Evolutionary conservation across 2,113 vertebrate species (phyloP).

Genomic region (Benitochromis conjunctus): DNA sequence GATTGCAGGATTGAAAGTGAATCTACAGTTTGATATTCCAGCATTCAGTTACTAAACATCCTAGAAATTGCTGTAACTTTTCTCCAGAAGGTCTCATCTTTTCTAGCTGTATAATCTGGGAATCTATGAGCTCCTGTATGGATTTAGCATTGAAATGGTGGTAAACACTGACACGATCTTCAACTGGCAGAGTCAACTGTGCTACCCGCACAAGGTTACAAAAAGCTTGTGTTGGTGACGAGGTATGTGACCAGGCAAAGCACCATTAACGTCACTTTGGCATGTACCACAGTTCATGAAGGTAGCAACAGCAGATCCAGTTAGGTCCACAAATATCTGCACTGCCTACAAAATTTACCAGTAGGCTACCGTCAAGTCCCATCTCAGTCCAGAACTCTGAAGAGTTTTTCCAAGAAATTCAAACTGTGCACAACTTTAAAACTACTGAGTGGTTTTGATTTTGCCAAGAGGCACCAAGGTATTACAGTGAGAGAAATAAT

Average conservation of each 20-base stretch:
- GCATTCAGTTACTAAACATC: not conserved
- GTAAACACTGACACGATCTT: no score
- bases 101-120: no score
- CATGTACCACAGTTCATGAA: not conserved
- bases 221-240: not conserved
- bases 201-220: not conserved
- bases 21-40: not conserved
- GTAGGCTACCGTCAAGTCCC: not conserved
- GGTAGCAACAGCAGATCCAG: not conserved
- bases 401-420: not conserved
- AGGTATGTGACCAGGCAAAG: not conserved
- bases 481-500: not conserved
- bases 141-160: no score
- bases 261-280: not conserved
- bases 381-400: not conserved
- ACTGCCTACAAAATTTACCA: not conserved
- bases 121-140: no score
- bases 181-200: no score
- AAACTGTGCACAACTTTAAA: not conserved
- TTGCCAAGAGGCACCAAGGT: not conserved
- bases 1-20: not conserved
- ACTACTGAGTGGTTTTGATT: not conserved
- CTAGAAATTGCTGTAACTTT: not conserved
- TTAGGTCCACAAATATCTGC: not conserved
- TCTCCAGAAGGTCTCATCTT: no score